phyloP scores from a whole-genome alignment of 2,797 vertebrate species.

The Podarcis lilfordi region DNA sequence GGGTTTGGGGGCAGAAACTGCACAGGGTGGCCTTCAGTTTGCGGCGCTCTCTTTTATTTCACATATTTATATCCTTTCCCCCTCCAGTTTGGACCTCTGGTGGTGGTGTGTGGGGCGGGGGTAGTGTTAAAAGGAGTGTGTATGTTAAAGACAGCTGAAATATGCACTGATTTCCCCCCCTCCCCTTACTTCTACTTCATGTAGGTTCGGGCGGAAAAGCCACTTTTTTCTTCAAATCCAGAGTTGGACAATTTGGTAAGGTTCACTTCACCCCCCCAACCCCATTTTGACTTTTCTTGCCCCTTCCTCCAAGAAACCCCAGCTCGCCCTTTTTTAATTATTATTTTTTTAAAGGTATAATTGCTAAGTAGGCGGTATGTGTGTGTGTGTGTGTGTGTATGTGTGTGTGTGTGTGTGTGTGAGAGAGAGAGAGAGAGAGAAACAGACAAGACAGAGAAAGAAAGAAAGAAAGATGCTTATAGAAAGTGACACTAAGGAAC shows the following conservation, averaged over 20 bases:
- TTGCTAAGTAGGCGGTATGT: not conserved
- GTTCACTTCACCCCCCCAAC: not conserved
- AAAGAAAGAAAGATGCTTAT: not conserved
- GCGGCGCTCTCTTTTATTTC: not conserved
- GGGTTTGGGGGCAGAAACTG: not conserved
- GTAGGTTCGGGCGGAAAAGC: constrained; percentile 98
- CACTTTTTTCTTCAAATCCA: constrained; percentile 99
- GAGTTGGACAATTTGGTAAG: constrained; percentile 99
- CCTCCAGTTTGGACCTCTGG: not conserved
- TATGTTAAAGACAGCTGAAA: not conserved
- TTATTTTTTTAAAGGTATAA: not conserved
- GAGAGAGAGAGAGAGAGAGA: too few species aligned
- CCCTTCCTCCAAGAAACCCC: not conserved
- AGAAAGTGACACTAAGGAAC: constrained; percentile 1
- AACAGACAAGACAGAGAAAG: not conserved
- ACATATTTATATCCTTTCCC: not conserved
- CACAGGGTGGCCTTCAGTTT: not conserved
- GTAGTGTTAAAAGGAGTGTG: too few species aligned
- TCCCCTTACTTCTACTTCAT: constrained; percentile 66
- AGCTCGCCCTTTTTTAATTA: not conserved
- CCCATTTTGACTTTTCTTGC: not conserved
- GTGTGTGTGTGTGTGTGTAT: too few species aligned
- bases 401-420: too few species aligned
- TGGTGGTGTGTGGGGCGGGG: not conserved
- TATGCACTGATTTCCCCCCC: constrained; percentile 58